Evolutionary conservation across 1,140 invertebrate genomes (phyloP), one percentile per base, ranked within the genome.

Genomic region (Drosophila funebris): DNA sequence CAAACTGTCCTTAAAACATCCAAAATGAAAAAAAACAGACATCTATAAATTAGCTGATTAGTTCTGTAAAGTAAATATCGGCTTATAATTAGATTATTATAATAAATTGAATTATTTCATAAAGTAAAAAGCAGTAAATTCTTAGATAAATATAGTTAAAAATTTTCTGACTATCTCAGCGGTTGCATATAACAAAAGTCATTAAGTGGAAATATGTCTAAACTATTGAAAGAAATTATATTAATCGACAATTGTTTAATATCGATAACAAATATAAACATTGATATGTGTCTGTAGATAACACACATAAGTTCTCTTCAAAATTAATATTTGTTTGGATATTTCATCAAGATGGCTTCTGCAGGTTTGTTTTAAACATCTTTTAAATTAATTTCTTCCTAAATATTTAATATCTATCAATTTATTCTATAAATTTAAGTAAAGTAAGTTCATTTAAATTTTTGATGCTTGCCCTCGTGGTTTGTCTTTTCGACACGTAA

Each of bases 261-360:
- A 52, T 52, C 48, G 48, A 52, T 52, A 33, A 33, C 16, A 52
- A 52, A 33, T 33, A 52, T 52, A 52, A 52, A 52, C 29, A 69
- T 64, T 82, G 50, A 62, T 66, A 44, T 70, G 29, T 54, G 43
- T 58, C 46, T 58, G 64, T 53, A 71, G 58, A 64, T 64, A 60
- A 72, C 73, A 75, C 50, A 62, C 66, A 66, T 57, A 70, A 66
- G 57, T 75, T 68, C 62, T 76, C 62, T 72, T 77, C 80, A 75
- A 85, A 85, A 85, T 85, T 85, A 71, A 53, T 78, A 84, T 78
- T 83, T 75, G 73, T 81, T 85, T 85, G 58, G 70, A 69, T 74
- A 60, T 50, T 83, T 82, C 44, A 61, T 71, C 70, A 66, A 82
- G 62, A 87, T 87, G 82, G 83, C 82, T 73, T 78, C 78, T 57